These are phyloP conservation scores for Eupithecia abbreviata DNA, from an alignment of 2,888 invertebrate genomes.

Conservation along the genomic window DNA sequence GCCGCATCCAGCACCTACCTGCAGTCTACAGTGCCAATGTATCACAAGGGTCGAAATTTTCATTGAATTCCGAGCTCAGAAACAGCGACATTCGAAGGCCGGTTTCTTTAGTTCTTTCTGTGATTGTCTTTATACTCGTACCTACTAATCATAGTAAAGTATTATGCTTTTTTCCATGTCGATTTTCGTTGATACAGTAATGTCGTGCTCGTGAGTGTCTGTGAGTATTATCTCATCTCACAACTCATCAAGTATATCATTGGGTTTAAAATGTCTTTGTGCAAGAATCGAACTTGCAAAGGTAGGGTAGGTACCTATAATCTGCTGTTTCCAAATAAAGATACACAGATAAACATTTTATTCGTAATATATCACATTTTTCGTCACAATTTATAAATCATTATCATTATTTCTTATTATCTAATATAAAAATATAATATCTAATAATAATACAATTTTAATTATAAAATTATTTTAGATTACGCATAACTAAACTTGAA, in stretches of 20 bases:
- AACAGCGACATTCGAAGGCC: neutral
- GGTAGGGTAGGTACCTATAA: neutral
- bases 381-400: too few species aligned
- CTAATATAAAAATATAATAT: too few species aligned
- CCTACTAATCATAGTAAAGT: neutral
- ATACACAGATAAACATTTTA: too few species aligned
- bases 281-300: constrained; percentile 6
- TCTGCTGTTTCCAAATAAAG: neutral
- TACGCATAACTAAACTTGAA: neutral
- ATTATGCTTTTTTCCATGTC: too few species aligned
- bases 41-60: neutral
- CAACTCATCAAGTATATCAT: neutral
- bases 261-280: neutral
- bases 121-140: neutral
- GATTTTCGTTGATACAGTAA: too few species aligned
- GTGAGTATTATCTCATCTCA: neutral
- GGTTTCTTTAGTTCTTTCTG: neutral
- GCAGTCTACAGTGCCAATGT: neutral
- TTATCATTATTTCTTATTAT: too few species aligned
- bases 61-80: neutral
- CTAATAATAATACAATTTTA: too few species aligned
- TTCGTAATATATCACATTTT: too few species aligned
- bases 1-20: too few species aligned
- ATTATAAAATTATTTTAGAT: too few species aligned
- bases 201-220: too few species aligned